Evolutionary conservation across 1,140 invertebrate genomes (phyloP).

Genomic region (Pemphigus obesinymphae): DNA sequence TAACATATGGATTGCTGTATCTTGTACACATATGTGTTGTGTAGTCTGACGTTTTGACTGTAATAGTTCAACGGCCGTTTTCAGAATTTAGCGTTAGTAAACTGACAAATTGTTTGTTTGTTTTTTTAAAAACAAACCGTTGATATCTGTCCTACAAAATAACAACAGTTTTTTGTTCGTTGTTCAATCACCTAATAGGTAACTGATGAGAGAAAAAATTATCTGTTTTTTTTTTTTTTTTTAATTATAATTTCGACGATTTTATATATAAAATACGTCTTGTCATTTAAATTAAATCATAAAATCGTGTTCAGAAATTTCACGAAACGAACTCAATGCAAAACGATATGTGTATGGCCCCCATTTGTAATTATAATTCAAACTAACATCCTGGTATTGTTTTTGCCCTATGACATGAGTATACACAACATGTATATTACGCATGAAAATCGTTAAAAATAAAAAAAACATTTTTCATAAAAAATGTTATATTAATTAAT

Average conservation of each 20-base stretch:
- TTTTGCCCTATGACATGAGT: conserved; percentile 29
- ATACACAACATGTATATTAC: not conserved
- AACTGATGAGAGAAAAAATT: not conserved
- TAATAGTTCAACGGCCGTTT: not conserved
- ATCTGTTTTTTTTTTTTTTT: not conserved
- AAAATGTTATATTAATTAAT: not conserved
- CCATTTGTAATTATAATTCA: conserved; percentile 37
- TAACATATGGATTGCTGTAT: not conserved
- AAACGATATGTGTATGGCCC: not conserved
- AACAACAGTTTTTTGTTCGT: not conserved
- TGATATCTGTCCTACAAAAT: too few relatives aligned
- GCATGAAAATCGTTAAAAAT: not conserved
- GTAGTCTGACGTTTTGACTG: not conserved
- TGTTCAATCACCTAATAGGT: not conserved
- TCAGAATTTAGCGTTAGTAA: not conserved
- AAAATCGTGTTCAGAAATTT: not conserved
- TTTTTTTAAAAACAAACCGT: too few relatives aligned
- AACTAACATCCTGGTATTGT: conserved; percentile 40
- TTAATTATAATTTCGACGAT: not conserved
- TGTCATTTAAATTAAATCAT: not conserved
- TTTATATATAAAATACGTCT: too few relatives aligned
- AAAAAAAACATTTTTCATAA: not conserved
- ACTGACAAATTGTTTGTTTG: too few relatives aligned
- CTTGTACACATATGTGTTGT: not conserved
- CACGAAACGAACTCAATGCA: not conserved